phyloP scores from a whole-genome alignment of 2,888 invertebrate genomes.

The Tinea trinotella region DNA sequence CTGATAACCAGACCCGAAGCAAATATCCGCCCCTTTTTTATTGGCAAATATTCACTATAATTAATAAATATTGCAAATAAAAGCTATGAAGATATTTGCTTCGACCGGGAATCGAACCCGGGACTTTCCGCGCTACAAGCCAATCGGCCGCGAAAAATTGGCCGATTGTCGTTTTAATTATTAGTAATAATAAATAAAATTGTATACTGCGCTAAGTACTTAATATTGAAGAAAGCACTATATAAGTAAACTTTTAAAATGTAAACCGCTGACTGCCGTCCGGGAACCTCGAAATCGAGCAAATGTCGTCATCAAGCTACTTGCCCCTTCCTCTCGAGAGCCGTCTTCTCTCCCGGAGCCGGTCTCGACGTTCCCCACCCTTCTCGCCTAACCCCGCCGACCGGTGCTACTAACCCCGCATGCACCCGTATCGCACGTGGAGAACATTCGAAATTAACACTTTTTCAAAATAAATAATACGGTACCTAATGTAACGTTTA shows the following conservation, averaged over 20 bases:
- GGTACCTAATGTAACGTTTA: background rate
- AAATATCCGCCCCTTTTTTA: no score
- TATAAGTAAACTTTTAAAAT: conserved; percentile 20
- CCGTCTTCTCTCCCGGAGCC: conserved; percentile 5
- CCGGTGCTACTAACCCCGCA: conserved; percentile 9
- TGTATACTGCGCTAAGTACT: background rate
- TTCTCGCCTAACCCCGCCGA: background rate
- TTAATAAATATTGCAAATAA: no score
- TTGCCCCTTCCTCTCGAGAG: conserved; percentile 24
- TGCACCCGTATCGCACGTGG: background rate
- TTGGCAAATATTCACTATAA: no score
- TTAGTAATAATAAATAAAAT: no score
- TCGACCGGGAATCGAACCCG: no score
- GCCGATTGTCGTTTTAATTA: no score
- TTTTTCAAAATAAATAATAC: background rate
- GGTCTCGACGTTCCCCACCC: background rate
- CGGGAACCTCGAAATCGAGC: conserved; percentile 37
- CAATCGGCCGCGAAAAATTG: no score
- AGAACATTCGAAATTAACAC: background rate
- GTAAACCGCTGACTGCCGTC: conserved; percentile 33
- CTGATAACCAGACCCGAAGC: no score
- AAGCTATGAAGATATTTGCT: no score
- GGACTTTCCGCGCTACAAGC: no score
- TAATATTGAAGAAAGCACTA: background rate
- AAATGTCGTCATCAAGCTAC: conserved; percentile 54